phyloP scores from a whole-genome alignment of 2,888 invertebrate species.

The Clunio marinus region DNA sequence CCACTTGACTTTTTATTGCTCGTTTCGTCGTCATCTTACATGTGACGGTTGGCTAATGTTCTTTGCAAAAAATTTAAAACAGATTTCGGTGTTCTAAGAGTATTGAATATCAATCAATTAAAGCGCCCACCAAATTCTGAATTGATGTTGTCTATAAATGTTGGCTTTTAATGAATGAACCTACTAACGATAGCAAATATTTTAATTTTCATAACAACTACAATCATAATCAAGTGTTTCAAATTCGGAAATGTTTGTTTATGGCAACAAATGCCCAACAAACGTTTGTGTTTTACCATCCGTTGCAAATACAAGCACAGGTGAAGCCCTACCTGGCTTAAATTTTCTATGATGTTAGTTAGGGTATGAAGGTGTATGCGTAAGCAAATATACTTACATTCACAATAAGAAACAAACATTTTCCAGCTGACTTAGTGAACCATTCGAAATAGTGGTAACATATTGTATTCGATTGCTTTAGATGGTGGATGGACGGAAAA shows the following conservation, averaged over 20 bases:
- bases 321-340: conserved; percentile 8
- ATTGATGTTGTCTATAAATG: too few species aligned
- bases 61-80: too few species aligned
- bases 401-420: neutral
- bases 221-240: too few species aligned
- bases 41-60: too few species aligned
- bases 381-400: neutral
- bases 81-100: too few species aligned
- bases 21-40: neutral
- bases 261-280: too few species aligned
- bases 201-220: too few species aligned
- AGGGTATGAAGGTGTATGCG: neutral
- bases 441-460: conserved; percentile 26
- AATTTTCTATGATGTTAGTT: neutral
- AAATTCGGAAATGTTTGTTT: too few species aligned
- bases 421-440: conserved; percentile 34
- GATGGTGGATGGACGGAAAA: conserved; percentile 26
- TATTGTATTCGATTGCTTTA: conserved; percentile 29
- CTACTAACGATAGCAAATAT: too few species aligned
- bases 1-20: neutral
- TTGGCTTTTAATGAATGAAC: too few species aligned
- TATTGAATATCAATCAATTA: too few species aligned
- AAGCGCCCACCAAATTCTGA: too few species aligned
- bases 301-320: conserved; percentile 1
- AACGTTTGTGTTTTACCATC: neutral